A percentile compares a stretch with the other conserved stretches of the same genome.
These are phyloP conservation scores for Deroplatys truncata DNA, from an alignment of 2,888 invertebrate species.

Conservation along the genomic window DNA sequence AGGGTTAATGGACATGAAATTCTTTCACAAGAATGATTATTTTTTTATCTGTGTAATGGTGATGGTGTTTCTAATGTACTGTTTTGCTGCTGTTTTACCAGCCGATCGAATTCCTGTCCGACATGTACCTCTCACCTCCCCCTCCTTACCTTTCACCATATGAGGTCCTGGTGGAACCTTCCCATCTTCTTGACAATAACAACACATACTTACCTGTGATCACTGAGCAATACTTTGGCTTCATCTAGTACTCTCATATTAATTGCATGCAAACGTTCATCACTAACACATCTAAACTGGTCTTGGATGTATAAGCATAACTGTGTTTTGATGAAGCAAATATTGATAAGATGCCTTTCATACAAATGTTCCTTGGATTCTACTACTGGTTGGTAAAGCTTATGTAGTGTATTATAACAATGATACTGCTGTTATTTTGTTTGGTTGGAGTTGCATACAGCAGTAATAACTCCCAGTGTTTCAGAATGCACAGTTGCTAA, in stretches of 20 bases:
- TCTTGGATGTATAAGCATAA: not conserved
- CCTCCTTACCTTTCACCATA: constrained; percentile 43
- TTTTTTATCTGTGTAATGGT: not conserved
- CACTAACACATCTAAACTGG: not conserved
- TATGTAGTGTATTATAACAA: no score
- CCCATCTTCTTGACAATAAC: constrained; percentile 29
- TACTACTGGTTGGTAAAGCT: no score
- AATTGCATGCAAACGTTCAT: not conserved
- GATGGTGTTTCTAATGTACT: not conserved
- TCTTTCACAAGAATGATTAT: not conserved
- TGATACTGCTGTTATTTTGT: no score
- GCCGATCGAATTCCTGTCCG: constrained; percentile 73
- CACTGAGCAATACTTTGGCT: constrained; percentile 56
- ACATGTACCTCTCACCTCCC: constrained; percentile 60
- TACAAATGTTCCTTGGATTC: no score
- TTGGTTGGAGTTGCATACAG: no score
- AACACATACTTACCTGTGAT: constrained; percentile 36
- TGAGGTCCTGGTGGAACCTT: constrained; percentile 34
- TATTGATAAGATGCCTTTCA: no score
- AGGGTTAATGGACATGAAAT: not conserved
- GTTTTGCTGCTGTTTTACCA: constrained; percentile 37
- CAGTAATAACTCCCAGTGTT: no score
- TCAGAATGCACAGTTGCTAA: no score
- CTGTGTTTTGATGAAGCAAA: no score
- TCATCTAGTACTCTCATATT: constrained; percentile 32